Evolutionary conservation across 2,888 invertebrate genomes (phyloP).

Genomic region (Aleiodes testaceus): DNA sequence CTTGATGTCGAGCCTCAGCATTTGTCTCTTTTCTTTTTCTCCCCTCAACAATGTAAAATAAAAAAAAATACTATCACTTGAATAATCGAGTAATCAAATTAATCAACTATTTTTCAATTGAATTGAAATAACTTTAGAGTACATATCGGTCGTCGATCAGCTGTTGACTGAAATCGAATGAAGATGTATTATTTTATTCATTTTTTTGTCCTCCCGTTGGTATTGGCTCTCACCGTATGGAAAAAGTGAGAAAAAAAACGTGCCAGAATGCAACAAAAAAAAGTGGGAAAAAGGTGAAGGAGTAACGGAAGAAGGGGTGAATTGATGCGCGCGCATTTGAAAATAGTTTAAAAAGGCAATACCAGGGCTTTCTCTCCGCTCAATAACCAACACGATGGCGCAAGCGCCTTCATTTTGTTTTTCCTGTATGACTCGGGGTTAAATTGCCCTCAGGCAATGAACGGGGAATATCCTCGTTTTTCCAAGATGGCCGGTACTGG

Average conservation of each 20-base stretch:
- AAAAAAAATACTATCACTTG: not conserved
- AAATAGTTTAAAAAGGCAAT: constrained; percentile 69
- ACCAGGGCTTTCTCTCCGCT: constrained; percentile 63
- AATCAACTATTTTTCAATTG: not conserved
- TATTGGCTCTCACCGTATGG: constrained; percentile 11
- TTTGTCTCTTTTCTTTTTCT: not conserved
- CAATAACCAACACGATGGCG: constrained; percentile 70
- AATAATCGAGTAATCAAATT: not conserved
- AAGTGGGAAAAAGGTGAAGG: constrained; percentile 40
- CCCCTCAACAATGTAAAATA: too few species aligned
- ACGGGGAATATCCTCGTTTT: constrained; percentile 58
- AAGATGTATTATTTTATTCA: constrained; percentile 61
- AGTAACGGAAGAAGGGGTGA: constrained; percentile 43
- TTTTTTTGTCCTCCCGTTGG: constrained; percentile 1
- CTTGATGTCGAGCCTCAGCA: not conserved
- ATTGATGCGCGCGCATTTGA: constrained; percentile 54
- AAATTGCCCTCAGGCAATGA: constrained; percentile 6
- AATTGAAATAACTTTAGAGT: not conserved
- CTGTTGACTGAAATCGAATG: constrained; percentile 58
- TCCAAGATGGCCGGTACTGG: constrained; percentile 67
- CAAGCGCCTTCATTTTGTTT: constrained; percentile 74
- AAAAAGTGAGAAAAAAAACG: constrained; percentile 57
- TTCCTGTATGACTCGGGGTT: constrained; percentile 60
- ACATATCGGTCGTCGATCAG: constrained; percentile 53
- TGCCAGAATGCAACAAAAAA: constrained; percentile 60